Percentiles rank a stretch among this genome's conserved stretches.
These are phyloP conservation scores for Pipistrellus nathusii DNA, from an alignment of 2,797 vertebrate species.

Conservation along the genomic window DNA sequence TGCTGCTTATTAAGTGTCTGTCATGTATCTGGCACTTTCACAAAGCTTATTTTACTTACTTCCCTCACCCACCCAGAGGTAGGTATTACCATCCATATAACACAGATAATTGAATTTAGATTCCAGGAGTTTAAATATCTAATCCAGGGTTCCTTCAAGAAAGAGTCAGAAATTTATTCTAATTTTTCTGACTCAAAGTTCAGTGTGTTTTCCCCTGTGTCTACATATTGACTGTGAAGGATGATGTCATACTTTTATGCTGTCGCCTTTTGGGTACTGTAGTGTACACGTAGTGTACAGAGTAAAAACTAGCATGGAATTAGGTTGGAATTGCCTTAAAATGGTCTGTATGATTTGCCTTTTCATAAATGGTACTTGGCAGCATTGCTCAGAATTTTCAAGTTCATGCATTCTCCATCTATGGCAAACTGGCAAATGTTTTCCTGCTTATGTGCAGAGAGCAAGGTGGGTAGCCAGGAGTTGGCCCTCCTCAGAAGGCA, in stretches of 20 bases:
- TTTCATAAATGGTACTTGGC: not conserved
- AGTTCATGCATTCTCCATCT: not conserved
- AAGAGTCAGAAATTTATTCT: not conserved
- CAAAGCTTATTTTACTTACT: not conserved
- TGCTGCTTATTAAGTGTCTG: not conserved
- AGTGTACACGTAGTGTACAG: not conserved
- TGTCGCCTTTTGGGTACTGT: not conserved
- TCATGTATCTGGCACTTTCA: not conserved
- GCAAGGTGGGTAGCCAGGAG: not conserved
- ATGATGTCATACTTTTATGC: not conserved
- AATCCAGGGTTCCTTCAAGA: not conserved
- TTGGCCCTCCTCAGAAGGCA: not conserved
- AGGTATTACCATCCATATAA: not conserved
- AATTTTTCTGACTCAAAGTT: conserved; percentile 2
- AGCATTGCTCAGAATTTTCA: conserved; percentile 5
- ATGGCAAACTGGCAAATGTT: not conserved
- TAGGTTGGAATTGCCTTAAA: not conserved
- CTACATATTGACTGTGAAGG: not conserved
- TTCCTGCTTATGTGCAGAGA: not conserved
- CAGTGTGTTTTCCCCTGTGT: not conserved
- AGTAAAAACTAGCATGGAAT: not conserved
- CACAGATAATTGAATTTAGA: conserved; percentile 20
- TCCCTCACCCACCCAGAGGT: not conserved
- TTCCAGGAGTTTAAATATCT: conserved; percentile 15
- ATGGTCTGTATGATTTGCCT: not conserved